Percentiles rank a stretch among this genome's conserved stretches.
phyloP scores from a whole-genome alignment of 2,888 invertebrate species.

The Horisme vitalbata region DNA sequence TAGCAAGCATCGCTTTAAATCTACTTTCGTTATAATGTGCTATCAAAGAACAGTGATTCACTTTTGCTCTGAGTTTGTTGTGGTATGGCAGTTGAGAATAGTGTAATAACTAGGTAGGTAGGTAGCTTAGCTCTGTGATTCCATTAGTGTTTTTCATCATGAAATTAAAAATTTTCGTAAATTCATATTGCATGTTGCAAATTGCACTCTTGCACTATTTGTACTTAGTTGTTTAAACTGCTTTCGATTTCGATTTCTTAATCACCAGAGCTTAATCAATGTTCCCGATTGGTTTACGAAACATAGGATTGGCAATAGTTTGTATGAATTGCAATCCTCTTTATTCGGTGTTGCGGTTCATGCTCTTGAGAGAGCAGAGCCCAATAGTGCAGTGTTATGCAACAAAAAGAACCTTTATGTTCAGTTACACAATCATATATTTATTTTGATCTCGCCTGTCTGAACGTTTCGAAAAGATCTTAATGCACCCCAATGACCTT shows the following conservation, averaged over 20 bases:
- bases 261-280: neutral
- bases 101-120: no score
- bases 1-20: no score
- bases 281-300: slow-evolving; percentile 12
- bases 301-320: neutral
- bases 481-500: slow-evolving; percentile 20
- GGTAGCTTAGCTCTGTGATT: no score
- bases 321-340: slow-evolving; percentile 2
- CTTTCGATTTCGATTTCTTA: neutral
- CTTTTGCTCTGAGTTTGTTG: no score
- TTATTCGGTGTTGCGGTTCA: slow-evolving; percentile 11
- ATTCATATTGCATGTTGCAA: neutral
- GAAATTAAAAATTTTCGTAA: no score
- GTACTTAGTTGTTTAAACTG: neutral
- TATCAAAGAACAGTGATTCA: no score
- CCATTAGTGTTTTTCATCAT: no score
- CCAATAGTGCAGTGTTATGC: slow-evolving; percentile 32
- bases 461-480: slow-evolving; percentile 12
- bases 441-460: slow-evolving; percentile 7
- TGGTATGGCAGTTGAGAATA: no score
- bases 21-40: no score
- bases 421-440: slow-evolving; percentile 20
- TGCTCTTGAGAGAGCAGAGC: slow-evolving; percentile 17
- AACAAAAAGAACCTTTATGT: slow-evolving; percentile 32
- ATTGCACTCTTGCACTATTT: neutral